phyloP scores from a whole-genome alignment of 2,888 invertebrate genomes.

The Leptogaster cylindrica region DNA sequence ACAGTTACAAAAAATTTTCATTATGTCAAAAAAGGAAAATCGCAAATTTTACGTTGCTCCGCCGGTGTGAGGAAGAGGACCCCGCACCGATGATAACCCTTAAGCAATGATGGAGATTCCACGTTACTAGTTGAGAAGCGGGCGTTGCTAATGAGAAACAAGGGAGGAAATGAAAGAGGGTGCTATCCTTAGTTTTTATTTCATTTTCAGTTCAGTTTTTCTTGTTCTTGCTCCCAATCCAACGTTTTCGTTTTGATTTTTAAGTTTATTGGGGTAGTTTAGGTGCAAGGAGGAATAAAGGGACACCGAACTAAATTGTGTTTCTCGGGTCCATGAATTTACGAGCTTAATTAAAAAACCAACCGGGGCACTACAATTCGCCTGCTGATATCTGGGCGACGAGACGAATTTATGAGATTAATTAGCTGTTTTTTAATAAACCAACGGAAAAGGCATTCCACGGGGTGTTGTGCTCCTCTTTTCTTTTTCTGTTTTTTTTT shows the following conservation, averaged over 20 bases:
- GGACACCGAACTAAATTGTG: conserved; percentile 46
- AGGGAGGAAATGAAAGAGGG: conserved; percentile 37
- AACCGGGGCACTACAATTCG: conserved; percentile 30
- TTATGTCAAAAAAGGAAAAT: conserved; percentile 36
- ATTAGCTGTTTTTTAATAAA: conserved; percentile 38
- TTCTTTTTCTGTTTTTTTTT: not conserved
- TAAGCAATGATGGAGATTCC: conserved; percentile 38
- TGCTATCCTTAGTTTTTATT: conserved; percentile 39
- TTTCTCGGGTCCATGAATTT: conserved; percentile 49
- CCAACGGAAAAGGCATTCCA: conserved; percentile 16
- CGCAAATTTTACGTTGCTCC: conserved; percentile 35
- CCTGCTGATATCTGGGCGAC: conserved; percentile 34
- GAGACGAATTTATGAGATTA: conserved; percentile 40
- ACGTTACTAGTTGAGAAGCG: conserved; percentile 35
- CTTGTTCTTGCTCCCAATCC: not conserved
- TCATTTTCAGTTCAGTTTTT: conserved; percentile 33
- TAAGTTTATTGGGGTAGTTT: conserved; percentile 40
- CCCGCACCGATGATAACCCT: conserved; percentile 37
- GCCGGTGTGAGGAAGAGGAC: conserved; percentile 3
- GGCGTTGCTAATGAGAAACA: conserved; percentile 42
- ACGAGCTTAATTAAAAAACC: conserved; percentile 49
- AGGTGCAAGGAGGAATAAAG: conserved; percentile 32
- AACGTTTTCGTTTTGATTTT: conserved; percentile 40
- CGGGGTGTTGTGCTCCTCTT: not conserved
- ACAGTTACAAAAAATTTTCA: conserved; percentile 42